phyloP scores from a whole-genome alignment of 2,113 vertebrate genomes.

The Atractosteus spatula region DNA sequence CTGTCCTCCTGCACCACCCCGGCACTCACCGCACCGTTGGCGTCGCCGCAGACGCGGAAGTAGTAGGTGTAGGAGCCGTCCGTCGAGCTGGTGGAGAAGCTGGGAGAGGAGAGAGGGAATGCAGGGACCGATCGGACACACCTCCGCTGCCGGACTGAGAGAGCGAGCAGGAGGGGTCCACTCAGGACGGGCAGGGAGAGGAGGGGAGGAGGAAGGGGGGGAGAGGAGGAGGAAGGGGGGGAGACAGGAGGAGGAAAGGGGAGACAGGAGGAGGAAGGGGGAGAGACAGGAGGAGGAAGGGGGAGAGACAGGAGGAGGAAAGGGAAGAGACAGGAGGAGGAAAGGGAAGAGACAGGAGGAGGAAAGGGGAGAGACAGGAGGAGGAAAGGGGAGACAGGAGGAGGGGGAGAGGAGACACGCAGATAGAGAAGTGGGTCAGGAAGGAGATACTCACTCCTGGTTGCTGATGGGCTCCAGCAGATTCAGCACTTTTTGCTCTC shows the following conservation, averaged over 20 bases:
- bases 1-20: slow-evolving; percentile 73
- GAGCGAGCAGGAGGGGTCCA: too few species aligned
- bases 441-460: slow-evolving; percentile 46
- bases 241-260: too few species aligned
- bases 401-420: neutral
- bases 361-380: slow-evolving; percentile 16
- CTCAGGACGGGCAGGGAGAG: too few species aligned
- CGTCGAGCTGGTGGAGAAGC: slow-evolving; percentile 23
- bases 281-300: slow-evolving; percentile 3
- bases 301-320: neutral
- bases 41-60: slow-evolving; percentile 84
- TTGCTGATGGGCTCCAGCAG: slow-evolving; percentile 52
- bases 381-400: neutral
- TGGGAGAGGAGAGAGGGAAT: slow-evolving; percentile 18
- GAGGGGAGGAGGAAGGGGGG: slow-evolving; percentile 1
- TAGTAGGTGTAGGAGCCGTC: slow-evolving; percentile 62
- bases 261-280: neutral
- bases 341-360: too few species aligned
- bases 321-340: too few species aligned
- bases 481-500: slow-evolving; percentile 39
- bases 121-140: too few species aligned
- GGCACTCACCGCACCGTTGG: slow-evolving; percentile 50
- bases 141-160: too few species aligned
- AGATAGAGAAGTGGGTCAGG: neutral
- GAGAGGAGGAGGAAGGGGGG: neutral